Evolutionary conservation across 2,113 vertebrate species (phyloP), one percentile per base, ranked within the genome.

Genomic region (Paratilapia polleni): DNA sequence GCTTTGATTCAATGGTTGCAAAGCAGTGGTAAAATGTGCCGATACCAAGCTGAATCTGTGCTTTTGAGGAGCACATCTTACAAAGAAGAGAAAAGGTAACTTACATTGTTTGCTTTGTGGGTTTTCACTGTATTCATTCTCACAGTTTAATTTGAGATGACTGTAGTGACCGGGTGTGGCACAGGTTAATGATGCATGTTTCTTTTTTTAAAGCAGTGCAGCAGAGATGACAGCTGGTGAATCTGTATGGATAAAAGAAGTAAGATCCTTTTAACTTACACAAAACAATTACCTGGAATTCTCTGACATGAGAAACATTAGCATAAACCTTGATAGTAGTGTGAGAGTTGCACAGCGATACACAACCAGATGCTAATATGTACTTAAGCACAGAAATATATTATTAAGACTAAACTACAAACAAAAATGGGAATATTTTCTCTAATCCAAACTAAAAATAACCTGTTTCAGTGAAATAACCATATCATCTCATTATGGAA

Each of bases 141-240:
- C 22, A 70, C 24, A 70, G 6, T 49, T 49, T 49, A 0, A 49
- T 28, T 0, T 70, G 41, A 28, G 22, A n/a, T 0, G 12, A 6
- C 31, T n/a, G 64, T 11, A 6, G 10, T 41, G 1, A 68, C 22
- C 11, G 1, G 47, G 2, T 47, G 41, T 2, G 1, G 5, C 22
- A 47, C 28, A 3, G 6, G 0, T 12, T 28, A 49, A 49, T 70
- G 49, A 28, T 6, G 4, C 15, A 17, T 12, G 3, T 2, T 70
- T 49, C 3, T 49, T 19, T 1, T 49, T 49, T 1, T 8, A 49
- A 49, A 28, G 12, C 43, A 0, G 66, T 49, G 24, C 66, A 28
- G 43, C 43, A 20, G 43, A 13, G 43, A 47, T 3, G 19, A 52
- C 24, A 49, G 66, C 66, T 28, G 64, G 15, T 49, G 15, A 19